phyloP scores from a whole-genome alignment of 2,113 vertebrate genomes.

The Podarcis muralis region DNA sequence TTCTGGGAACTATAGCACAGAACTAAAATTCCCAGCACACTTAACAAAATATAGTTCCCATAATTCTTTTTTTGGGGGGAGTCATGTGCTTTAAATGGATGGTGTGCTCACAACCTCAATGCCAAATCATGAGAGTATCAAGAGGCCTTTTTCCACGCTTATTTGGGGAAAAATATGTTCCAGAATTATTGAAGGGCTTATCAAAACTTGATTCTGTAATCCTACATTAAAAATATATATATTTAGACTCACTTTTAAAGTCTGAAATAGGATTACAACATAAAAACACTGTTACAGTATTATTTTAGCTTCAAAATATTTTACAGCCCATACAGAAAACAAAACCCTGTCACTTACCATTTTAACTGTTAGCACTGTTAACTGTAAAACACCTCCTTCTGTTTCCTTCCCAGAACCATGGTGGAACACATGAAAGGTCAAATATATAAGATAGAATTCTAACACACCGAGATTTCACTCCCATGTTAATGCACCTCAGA shows the following conservation, averaged over 20 bases:
- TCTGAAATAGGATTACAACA: not conserved
- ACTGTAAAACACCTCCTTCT: conserved; percentile 38
- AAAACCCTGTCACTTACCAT: not conserved
- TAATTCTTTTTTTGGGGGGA: too few species aligned
- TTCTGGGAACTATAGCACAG: too few species aligned
- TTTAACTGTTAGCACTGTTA: conserved; percentile 42
- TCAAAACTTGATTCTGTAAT: not conserved
- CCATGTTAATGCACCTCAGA: conserved; percentile 78
- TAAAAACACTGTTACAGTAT: not conserved
- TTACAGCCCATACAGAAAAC: not conserved
- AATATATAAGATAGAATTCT: conserved; percentile 72
- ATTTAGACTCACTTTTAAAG: not conserved
- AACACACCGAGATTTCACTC: conserved; percentile 75
- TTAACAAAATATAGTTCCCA: too few species aligned
- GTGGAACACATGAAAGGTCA: conserved; percentile 76
- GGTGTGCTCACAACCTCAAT: too few species aligned
- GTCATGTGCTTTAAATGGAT: too few species aligned
- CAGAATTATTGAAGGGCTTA: not conserved
- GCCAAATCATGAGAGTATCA: not conserved
- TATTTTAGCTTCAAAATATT: conserved; percentile 15
- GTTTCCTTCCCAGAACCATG: conserved; percentile 49
- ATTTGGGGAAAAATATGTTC: not conserved
- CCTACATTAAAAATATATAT: not conserved
- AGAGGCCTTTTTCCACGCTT: not conserved
- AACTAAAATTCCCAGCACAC: too few species aligned